phyloP scores from a whole-genome alignment of 1,140 invertebrate species.

The Drosophila melanogaster region DNA sequence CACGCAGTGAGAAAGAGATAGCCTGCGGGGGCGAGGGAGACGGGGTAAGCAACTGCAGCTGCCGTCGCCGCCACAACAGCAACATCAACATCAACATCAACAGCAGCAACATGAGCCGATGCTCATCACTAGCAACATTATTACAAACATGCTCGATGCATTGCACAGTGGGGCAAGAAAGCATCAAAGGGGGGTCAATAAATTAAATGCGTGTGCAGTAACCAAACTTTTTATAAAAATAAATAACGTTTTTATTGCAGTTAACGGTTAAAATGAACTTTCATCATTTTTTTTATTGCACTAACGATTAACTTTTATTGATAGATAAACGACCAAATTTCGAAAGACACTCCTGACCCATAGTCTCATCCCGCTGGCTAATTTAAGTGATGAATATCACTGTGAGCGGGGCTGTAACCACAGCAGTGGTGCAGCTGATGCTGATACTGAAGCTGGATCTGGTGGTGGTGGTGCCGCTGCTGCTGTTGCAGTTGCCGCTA shows the following conservation, averaged over 20 bases:
- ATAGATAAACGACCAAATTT: background rate
- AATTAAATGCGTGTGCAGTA: background rate
- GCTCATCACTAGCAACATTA: constrained; percentile 74
- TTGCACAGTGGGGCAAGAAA: constrained; percentile 31
- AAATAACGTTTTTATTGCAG: background rate
- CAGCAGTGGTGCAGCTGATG: constrained; percentile 15
- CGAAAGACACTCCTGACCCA: background rate
- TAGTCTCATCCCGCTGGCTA: background rate
- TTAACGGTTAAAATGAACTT: background rate
- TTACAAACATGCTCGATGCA: constrained; percentile 65
- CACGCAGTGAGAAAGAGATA: constrained; percentile 1
- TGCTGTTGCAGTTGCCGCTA: constrained; percentile 2
- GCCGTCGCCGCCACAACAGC: constrained; percentile 35
- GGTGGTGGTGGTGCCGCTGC: constrained; percentile 2
- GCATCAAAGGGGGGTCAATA: background rate
- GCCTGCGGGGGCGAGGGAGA: constrained; percentile 2
- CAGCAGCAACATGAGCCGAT: constrained; percentile 62
- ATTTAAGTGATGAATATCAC: background rate
- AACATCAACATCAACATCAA: constrained; percentile 28
- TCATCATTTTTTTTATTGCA: too few species aligned
- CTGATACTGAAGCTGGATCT: constrained; percentile 2
- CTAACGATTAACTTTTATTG: too few species aligned
- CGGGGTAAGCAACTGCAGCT: constrained; percentile 59
- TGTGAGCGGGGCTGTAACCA: constrained; percentile 3
- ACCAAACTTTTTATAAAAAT: background rate